Percentiles rank a stretch among this genome's conserved stretches.
Conservation (phyloP, 2,888 invertebrate genomes). For the Cephus spinipes region DNA sequence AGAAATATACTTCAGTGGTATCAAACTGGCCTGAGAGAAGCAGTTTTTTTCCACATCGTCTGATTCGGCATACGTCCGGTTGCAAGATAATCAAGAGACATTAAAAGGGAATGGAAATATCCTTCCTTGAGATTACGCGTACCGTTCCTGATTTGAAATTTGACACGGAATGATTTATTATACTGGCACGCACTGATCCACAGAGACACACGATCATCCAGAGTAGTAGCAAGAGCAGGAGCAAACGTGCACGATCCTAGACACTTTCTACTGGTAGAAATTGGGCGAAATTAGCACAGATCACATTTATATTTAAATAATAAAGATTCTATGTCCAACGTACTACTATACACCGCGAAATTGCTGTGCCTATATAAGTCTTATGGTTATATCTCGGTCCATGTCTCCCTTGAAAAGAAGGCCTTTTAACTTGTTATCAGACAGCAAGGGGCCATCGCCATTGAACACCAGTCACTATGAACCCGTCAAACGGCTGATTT, state of each 20-base stretch:
- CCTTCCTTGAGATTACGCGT: not conserved
- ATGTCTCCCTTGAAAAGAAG: not conserved
- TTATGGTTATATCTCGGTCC: not conserved
- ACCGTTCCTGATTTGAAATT: not conserved
- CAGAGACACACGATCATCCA: not conserved
- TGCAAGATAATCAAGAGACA: not conserved
- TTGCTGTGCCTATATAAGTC: not conserved
- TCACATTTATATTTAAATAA: not conserved
- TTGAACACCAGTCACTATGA: conserved; percentile 36
- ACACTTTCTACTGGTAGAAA: not conserved
- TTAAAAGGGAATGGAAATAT: not conserved
- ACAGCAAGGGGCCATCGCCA: conserved; percentile 39
- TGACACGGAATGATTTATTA: not conserved
- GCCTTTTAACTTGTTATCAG: not conserved
- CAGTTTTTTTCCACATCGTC: not conserved
- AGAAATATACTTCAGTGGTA: not conserved
- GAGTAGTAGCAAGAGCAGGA: not conserved
- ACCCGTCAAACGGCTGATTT: conserved; percentile 45
- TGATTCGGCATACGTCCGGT: not conserved
- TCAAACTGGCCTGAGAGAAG: not conserved
- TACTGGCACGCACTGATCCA: not conserved
- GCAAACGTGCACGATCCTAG: not conserved
- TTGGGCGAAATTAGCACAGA: not conserved
- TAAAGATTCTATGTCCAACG: not conserved
- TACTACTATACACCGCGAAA: not conserved